Percentiles rank a stretch among this genome's conserved stretches.
Evolutionary conservation across 2,888 invertebrate species (phyloP).

Genomic region (Tachina lurida): DNA sequence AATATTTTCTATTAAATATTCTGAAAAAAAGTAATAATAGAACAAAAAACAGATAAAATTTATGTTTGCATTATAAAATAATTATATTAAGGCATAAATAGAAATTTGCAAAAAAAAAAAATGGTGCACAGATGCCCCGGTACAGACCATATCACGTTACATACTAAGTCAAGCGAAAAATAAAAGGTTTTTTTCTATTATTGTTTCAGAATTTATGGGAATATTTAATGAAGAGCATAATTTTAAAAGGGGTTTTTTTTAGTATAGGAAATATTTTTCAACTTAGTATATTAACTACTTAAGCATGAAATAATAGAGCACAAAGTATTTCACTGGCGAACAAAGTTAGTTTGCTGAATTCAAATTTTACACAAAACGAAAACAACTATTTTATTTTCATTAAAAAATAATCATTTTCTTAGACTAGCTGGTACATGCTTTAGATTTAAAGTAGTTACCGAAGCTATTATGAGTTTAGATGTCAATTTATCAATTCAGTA

Average conservation of each 20-base stretch:
- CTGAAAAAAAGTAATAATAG: constrained; percentile 25
- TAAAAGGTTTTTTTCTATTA: constrained; percentile 45
- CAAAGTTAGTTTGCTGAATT: constrained; percentile 19
- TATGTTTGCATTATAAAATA: constrained; percentile 62
- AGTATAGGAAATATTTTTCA: constrained; percentile 26
- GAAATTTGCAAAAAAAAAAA: constrained; percentile 30
- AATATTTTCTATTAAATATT: constrained; percentile 72
- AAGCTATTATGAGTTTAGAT: too few species aligned
- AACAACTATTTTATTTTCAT: background rate
- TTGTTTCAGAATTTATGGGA: constrained; percentile 59
- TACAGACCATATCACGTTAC: constrained; percentile 53
- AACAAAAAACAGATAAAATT: constrained; percentile 32
- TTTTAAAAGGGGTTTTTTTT: constrained; percentile 57
- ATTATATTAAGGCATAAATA: constrained; percentile 56
- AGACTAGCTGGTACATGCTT: too few species aligned
- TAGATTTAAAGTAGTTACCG: too few species aligned
- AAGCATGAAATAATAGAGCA: constrained; percentile 47
- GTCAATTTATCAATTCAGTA: background rate
- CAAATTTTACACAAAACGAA: background rate
- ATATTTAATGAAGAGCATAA: constrained; percentile 70
- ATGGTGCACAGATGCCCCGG: constrained; percentile 31
- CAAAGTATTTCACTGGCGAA: background rate
- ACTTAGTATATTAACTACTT: constrained; percentile 43
- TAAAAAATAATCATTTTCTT: background rate
- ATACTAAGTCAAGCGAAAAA: constrained; percentile 68